These are phyloP conservation scores for Pampusana beccarii DNA, from an alignment of 2,113 vertebrate species.

Conservation along the genomic window DNA sequence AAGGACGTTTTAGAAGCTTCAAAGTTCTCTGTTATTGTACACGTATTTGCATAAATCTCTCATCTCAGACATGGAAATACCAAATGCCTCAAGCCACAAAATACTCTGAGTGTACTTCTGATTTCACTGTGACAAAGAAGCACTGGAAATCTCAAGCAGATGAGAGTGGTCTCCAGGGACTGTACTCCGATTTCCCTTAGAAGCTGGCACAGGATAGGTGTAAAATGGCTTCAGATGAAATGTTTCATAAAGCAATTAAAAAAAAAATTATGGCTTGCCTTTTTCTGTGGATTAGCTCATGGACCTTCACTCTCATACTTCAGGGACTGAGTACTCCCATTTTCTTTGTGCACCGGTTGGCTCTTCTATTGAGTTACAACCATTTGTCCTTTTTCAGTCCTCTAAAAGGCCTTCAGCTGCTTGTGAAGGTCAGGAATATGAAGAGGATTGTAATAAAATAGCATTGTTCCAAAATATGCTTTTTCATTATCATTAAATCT, in stretches of 20 bases:
- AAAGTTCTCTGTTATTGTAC: background rate
- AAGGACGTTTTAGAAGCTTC: slow-evolving; percentile 10
- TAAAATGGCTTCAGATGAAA: slow-evolving; percentile 4
- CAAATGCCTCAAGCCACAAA: slow-evolving; percentile 15
- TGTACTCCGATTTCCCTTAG: background rate
- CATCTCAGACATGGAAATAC: slow-evolving; percentile 35
- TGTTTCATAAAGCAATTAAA: background rate
- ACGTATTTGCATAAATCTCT: slow-evolving; percentile 1
- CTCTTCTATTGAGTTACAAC: background rate
- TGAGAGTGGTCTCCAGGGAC: background rate
- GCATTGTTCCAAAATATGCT: slow-evolving; percentile 43
- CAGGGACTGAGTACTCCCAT: background rate
- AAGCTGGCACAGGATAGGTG: background rate
- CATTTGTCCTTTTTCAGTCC: background rate
- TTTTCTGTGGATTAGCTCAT: background rate
- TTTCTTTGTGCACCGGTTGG: background rate
- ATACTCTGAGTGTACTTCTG: background rate
- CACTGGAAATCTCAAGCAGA: background rate
- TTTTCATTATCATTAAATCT: slow-evolving; percentile 68
- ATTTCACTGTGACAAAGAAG: background rate
- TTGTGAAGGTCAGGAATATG: slow-evolving; percentile 45
- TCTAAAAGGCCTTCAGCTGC: slow-evolving; percentile 5
- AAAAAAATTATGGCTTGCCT: background rate
- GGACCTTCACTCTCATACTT: background rate
- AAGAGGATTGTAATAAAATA: slow-evolving; percentile 53